Base-by-base conservation (phyloP, 2,113 vertebrate genomes). In the Istiophorus platypterus region DNA sequence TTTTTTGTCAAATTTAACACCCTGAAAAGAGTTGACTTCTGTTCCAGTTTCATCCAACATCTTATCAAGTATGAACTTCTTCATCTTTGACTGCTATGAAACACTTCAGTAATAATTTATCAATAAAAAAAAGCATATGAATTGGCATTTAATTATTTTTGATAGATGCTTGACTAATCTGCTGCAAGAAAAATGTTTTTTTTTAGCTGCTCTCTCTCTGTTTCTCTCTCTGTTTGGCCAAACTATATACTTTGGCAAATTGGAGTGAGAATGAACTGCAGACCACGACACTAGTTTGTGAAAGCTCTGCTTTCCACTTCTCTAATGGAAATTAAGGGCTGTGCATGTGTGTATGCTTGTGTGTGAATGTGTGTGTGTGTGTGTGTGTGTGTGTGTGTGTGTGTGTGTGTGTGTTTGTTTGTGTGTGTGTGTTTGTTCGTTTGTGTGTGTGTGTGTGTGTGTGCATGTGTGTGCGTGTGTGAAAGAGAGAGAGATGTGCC, bases 201-300 rank as follows among this genome's bases (percentile, higher is more conserved):
- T 0, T 37, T 0, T 11, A 24, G 20, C 58, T 57, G 9, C 59
- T 37, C 5, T 54, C 69, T 62, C 39, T 52, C 59, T 51, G 49
- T 65, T 57, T 27, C 51, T 59, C 42, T n/a, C 69, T 45, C 64
- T 79, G 12, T 75, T 58, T 73, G 56, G 66, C 72, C 64, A 69
- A 76, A 81, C 69, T 81, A 22, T 72, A 71, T 91, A 91, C 85
- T 92, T 80, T 82, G 80, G 77, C 69, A 84, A 76, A 91, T 86
- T 88, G 85, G 77, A 91, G 76, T 76, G 73, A 89, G 92, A 93
- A 93, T 92, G 90, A 93, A 93, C 90, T 94, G 65, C 76, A 75
- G 89, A 80, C 89, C 86, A 78, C 89, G 89, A 89, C 78, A 51
- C 74, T 78, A 89, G 89, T 90, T 89, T 88, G 92, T 93, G 90